Base-by-base conservation (phyloP, 2,113 vertebrate genomes). In the Carlito syrichta region DNA sequence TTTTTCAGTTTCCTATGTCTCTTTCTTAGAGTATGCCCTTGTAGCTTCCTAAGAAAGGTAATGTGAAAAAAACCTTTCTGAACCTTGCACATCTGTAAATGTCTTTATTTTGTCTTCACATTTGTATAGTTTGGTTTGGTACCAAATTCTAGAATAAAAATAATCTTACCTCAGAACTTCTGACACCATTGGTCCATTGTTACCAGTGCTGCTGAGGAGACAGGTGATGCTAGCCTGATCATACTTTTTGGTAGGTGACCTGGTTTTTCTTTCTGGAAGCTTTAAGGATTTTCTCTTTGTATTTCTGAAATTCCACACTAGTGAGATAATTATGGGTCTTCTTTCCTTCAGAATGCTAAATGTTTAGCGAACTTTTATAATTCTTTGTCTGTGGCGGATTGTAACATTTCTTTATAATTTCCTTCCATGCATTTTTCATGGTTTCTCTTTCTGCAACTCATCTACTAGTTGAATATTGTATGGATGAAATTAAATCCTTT, bases 91-190 rank as follows among this genome's bases (percentile, higher is more conserved):
- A 93, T 86, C 92, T 58, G 8, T 89, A 93, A 92, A 74, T 88
- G 43, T 83, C 35, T 71, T 93, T 89, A 92, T 86, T 84, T 95
- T 97, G 91, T 89, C 73, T 92, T 95, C 58, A 71, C 38, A 76
- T 92, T 91, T 96, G 86, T 88, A 89, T 86, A 95, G 66, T 83
- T 78, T 95, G 92, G 89, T 60, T 94, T 88, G 23, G 35, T 81
- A 96, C 30, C 82, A 89, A 93, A 95, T 89, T 87, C 54, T 89
- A 93, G 86, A 78, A 94, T 85, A 78, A 96, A 96, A 96, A 94
- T 50, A 82, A 94, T 71, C 73, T 73, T 94, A 83, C 74, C 48
- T 92, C 62, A 91, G 63, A 94, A 96, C 32, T n/a, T 68, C n/a
- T 66, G 86, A 85, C 19, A 4, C 58, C 56, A 52, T 38, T 93